phyloP scores from a whole-genome alignment of 1,140 invertebrate species.

The Bombus ignitus region DNA sequence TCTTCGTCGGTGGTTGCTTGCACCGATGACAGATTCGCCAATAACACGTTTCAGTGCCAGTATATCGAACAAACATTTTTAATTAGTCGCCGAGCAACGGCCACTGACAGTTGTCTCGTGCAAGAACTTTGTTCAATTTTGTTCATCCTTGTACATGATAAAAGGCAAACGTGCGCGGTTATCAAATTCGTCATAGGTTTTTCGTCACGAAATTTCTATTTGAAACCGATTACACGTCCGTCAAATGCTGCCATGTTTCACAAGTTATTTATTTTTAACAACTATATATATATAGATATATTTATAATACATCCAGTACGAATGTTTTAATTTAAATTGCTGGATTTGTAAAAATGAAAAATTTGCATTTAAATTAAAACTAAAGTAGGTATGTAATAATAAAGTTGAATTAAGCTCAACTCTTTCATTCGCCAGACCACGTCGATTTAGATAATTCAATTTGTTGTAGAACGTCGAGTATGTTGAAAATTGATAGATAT shows the following conservation, averaged over 20 bases:
- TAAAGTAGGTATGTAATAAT: no score
- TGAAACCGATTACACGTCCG: not conserved
- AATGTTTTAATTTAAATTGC: not conserved
- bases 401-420: no score
- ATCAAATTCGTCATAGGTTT: not conserved
- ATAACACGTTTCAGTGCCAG: constrained; percentile 10
- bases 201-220: not conserved
- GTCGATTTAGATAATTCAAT: not conserved
- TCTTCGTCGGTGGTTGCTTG: not conserved
- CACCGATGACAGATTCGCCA: not conserved
- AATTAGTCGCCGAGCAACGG: constrained; percentile 23
- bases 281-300: no score
- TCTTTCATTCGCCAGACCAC: not conserved
- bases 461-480: not conserved
- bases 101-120: not conserved
- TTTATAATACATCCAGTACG: not conserved
- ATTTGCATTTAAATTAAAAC: not conserved
- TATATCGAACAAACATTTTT: constrained; percentile 38
- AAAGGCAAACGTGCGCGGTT: no score
- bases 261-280: not conserved
- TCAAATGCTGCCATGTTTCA: not conserved
- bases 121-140: constrained; percentile 9
- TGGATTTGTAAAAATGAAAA: not conserved
- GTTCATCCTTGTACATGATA: not conserved
- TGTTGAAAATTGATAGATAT: not conserved